Evolutionary conservation across 1,140 invertebrate species (phyloP).

Genomic region (Aphidius ervi): DNA sequence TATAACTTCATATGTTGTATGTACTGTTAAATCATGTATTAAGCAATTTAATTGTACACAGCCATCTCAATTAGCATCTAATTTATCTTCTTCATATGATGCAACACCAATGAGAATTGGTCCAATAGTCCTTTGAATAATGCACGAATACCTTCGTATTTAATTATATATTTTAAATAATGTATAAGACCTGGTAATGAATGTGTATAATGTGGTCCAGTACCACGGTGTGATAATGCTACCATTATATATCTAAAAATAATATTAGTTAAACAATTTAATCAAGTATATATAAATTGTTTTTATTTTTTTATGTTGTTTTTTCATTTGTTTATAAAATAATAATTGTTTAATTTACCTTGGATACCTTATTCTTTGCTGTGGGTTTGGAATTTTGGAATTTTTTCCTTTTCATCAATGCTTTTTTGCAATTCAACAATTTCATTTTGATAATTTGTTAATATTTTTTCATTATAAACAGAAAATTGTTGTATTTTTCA

Average conservation of each 20-base stretch:
- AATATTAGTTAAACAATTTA: no score
- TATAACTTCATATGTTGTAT: slow-evolving; percentile 66
- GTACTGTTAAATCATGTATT: slow-evolving; percentile 64
- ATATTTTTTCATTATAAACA: slow-evolving; percentile 18
- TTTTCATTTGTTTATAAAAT: slow-evolving; percentile 6
- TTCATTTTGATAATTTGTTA: slow-evolving; percentile 1
- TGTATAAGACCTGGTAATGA: slow-evolving; percentile 61
- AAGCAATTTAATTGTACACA: slow-evolving; percentile 60
- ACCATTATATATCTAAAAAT: slow-evolving; percentile 49
- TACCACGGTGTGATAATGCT: slow-evolving; percentile 61
- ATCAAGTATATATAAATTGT: neutral
- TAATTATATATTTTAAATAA: slow-evolving; percentile 79
- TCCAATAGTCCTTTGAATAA: slow-evolving; percentile 96
- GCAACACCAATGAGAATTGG: slow-evolving; percentile 97
- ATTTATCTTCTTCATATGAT: slow-evolving; percentile 70
- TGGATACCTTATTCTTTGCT: slow-evolving; percentile 48
- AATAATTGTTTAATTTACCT: slow-evolving; percentile 34
- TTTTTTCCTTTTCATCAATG: neutral
- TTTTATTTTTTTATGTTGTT: neutral
- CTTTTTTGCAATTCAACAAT: neutral
- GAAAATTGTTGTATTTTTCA: slow-evolving; percentile 39
- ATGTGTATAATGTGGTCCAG: slow-evolving; percentile 20
- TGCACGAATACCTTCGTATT: slow-evolving; percentile 86
- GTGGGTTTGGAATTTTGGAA: slow-evolving; percentile 43
- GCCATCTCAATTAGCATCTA: slow-evolving; percentile 59